phyloP scores from a whole-genome alignment of 2,113 vertebrate genomes.

The Scomber scombrus region DNA sequence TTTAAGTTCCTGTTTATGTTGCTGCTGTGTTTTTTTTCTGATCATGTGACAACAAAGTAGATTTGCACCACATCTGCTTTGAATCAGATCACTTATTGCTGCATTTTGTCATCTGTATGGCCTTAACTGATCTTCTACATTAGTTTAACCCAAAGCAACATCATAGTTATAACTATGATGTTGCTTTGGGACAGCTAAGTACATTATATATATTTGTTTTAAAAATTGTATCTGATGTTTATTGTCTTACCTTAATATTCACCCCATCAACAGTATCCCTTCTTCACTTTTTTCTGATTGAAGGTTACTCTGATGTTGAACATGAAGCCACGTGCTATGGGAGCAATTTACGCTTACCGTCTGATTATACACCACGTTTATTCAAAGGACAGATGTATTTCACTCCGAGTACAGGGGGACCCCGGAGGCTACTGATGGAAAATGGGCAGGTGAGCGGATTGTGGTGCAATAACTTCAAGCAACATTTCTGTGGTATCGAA shows the following conservation, averaged over 20 bases:
- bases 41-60: no score
- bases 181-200: no score
- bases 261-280: neutral
- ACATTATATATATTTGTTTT: no score
- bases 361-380: accelerated
- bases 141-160: no score
- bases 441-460: slow-evolving; percentile 28
- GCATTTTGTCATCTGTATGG: no score
- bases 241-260: neutral
- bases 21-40: no score
- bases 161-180: no score
- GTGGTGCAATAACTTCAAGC: neutral
- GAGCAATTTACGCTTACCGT: accelerated
- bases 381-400: slow-evolving; percentile 28
- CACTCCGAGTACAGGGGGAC: neutral
- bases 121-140: no score
- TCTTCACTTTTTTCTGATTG: neutral
- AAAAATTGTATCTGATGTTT: no score
- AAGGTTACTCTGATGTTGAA: neutral
- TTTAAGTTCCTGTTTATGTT: no score
- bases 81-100: no score
- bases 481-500: neutral
- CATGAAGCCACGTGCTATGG: slow-evolving; percentile 36
- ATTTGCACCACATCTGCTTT: no score
- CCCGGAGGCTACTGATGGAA: slow-evolving; percentile 2